These are phyloP conservation scores for Etia nguti DNA, from an alignment of 2,113 vertebrate species.

Conservation along the genomic window DNA sequence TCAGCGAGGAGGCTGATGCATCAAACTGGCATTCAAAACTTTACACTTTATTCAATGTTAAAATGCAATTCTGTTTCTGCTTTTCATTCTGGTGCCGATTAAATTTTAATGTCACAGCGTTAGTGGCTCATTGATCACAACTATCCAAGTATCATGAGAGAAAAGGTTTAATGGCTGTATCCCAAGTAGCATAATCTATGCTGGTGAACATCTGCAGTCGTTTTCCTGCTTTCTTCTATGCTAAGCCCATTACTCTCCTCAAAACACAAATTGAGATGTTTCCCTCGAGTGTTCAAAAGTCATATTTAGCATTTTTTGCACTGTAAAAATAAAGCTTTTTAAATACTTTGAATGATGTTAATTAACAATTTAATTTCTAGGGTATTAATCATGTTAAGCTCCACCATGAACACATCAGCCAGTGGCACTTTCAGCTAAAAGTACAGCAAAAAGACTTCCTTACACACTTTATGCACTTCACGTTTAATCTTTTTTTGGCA, in stretches of 20 bases:
- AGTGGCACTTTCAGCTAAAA: not conserved
- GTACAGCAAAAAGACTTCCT: not conserved
- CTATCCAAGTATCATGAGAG: not conserved
- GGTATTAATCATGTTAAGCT: slow-evolving; percentile 15
- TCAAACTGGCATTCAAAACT: not conserved
- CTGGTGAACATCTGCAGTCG: not conserved
- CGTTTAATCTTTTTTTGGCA: slow-evolving; percentile 18
- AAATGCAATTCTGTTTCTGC: not conserved
- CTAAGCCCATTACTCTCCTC: not conserved
- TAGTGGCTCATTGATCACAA: not conserved
- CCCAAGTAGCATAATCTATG: not conserved
- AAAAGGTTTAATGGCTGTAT: not conserved
- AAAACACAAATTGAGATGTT: not conserved
- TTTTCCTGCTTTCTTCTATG: not conserved
- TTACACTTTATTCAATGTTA: not conserved
- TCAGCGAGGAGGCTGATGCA: not conserved
- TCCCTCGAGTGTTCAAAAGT: not conserved
- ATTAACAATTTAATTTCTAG: slow-evolving; percentile 5
- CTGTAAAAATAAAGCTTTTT: not conserved
- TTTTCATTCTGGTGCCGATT: not conserved
- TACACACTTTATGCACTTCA: not conserved
- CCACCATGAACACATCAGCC: slow-evolving; percentile 6
- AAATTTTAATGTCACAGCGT: not conserved
- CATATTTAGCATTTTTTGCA: not conserved
- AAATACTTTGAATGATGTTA: slow-evolving; percentile 5